Percentiles rank a stretch among this genome's conserved stretches.
Conservation (phyloP, 1,140 invertebrate species). For the Adelges cooleyi region DNA sequence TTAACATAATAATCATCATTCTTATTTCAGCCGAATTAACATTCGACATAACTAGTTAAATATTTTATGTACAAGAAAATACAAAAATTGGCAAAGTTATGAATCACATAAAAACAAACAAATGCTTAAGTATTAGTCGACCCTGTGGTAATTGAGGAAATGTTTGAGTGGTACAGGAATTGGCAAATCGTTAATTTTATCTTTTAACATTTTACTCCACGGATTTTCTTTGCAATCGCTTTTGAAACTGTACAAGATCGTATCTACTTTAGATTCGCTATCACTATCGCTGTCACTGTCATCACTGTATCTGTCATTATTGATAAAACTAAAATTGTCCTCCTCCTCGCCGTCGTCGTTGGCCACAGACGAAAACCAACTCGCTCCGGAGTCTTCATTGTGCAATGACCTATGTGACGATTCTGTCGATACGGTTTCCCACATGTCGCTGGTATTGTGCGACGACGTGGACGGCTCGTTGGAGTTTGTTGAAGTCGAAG, state of each 20-base stretch:
- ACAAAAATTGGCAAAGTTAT: too few species aligned
- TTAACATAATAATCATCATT: too few species aligned
- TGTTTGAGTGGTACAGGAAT: not conserved
- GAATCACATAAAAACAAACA: too few species aligned
- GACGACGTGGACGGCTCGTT: not conserved
- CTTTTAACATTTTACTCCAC: not conserved
- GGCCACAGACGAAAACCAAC: not conserved
- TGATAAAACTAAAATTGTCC: not conserved
- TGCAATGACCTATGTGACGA: not conserved
- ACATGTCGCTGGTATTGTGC: not conserved
- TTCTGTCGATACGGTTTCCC: not conserved
- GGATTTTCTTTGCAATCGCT: not conserved
- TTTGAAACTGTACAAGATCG: not conserved
- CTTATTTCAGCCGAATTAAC: too few species aligned
- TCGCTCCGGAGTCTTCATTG: not conserved
- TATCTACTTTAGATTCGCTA: not conserved
- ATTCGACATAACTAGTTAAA: too few species aligned
- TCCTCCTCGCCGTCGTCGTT: not conserved
- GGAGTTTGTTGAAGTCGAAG: too few species aligned
- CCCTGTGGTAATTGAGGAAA: not conserved
- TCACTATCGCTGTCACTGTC: too few species aligned
- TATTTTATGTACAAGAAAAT: too few species aligned
- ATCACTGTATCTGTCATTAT: too few species aligned
- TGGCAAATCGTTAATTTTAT: not conserved
- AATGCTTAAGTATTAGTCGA: not conserved